Base-by-base conservation (phyloP, 2,797 vertebrate genomes). In the Choloepus didactylus region DNA sequence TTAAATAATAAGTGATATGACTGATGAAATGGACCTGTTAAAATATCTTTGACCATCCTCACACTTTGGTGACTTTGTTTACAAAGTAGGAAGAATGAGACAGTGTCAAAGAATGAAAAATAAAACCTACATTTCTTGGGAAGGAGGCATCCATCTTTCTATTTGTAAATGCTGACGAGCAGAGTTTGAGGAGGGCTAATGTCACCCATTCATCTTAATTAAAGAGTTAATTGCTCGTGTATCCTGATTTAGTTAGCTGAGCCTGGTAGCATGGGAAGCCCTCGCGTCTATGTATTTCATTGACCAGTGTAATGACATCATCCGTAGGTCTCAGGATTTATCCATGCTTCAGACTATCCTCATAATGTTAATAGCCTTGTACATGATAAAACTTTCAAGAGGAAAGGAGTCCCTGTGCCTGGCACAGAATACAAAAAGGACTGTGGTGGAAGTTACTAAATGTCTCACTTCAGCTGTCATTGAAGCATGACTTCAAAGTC, bases 221-320 rank as follows among this genome's bases (percentile, higher is more conserved):
- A 98, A 98, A 98, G 98, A 98, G 98, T 98, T 98, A 98, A 98
- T 99, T 98, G 98, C 98, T 98, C 97, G 87, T 98, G 98, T 95
- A 98, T 98, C 98, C 98, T 98, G 98, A 98, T 98, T 98, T 97
- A 98, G 97, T 98, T 98, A 98, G 98, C 96, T 79, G 95, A 98
- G 98, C 97, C 90, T 66, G 54, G 93, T 80, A 97, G 97, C 97
- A 76, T 95, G 97, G 95, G 95, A 94, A 98, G 97, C 44, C 6
- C 97, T 98, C 97, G 96, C 96, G 97, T 97, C 98, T 97, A 95
- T 98, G 98, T 98, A 94, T 98, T 98, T 98, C 98, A 98, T 97
- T 98, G 98, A 98, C 97, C 94, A 54, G 87, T 96, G 75, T 93
- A 98, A 98, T 98, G 98, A 98, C 98, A 98, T 98, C 98, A 98